Conservation (phyloP, 2,888 invertebrate genomes). For the Serrognathus titanus region DNA sequence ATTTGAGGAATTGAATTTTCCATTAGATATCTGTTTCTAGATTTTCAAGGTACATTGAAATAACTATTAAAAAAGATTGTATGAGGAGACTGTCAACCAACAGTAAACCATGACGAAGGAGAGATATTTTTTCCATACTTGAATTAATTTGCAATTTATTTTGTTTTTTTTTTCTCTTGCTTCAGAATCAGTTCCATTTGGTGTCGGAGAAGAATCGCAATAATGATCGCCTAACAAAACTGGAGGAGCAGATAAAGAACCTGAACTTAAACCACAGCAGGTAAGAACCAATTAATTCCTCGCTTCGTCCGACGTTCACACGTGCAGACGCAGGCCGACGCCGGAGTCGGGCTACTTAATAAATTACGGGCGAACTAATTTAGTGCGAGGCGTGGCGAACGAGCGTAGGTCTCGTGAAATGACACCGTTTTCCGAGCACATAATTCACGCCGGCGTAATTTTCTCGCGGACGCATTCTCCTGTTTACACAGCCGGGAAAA, state of each 20-base stretch:
- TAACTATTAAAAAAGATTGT: no score
- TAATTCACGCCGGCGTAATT: conserved; percentile 39
- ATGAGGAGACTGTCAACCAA: no score
- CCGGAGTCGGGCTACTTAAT: not conserved
- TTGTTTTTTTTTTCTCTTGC: conserved; percentile 27
- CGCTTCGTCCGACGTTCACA: no score
- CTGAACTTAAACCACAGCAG: conserved; percentile 31
- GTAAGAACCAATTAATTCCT: conserved; percentile 1
- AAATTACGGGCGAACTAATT: conserved; percentile 20
- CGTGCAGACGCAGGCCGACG: not conserved
- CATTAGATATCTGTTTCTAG: no score
- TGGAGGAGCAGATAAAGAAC: conserved; percentile 64
- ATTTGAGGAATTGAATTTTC: no score
- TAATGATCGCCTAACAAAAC: conserved; percentile 63
- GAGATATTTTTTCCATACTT: conserved; percentile 6
- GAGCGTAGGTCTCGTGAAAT: conserved; percentile 21
- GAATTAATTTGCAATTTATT: no score
- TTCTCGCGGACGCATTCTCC: conserved; percentile 36
- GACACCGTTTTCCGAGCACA: conserved; percentile 30
- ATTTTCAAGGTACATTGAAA: no score
- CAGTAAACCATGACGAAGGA: not conserved
- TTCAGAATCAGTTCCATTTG: conserved; percentile 64
- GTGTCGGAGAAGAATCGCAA: conserved; percentile 63
- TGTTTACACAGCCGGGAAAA: conserved; percentile 37
- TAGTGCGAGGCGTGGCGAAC: conserved; percentile 21